A percentile compares a stretch with the other conserved stretches of the same genome.
Conservation (phyloP, 1,140 invertebrate species). For the Thereuonema tuberculata region DNA sequence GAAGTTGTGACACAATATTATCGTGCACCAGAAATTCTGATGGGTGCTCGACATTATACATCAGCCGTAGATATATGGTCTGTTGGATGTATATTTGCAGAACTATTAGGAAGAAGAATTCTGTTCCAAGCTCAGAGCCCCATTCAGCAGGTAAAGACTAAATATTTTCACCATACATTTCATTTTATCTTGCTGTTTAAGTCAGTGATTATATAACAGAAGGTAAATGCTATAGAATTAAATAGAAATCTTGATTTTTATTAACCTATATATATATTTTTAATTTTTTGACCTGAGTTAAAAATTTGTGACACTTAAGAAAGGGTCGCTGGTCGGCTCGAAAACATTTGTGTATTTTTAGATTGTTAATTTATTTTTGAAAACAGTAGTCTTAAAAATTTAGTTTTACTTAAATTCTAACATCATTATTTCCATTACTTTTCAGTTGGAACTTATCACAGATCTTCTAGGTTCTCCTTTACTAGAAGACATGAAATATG, state of each 20-base stretch:
- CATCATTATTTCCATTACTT: constrained; percentile 19
- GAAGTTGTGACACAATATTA: constrained; percentile 99
- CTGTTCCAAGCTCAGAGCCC: constrained; percentile 93
- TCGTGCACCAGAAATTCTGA: constrained; percentile 92
- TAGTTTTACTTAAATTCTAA: neutral
- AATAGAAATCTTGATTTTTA: too few species aligned
- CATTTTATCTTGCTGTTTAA: too few species aligned
- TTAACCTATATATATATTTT: too few species aligned
- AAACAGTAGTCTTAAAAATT: neutral
- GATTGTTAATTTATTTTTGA: too few species aligned
- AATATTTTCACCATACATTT: too few species aligned
- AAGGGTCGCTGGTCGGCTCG: too few species aligned
- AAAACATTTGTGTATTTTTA: too few species aligned
- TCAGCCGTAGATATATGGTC: constrained; percentile 96
- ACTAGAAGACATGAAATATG: constrained; percentile 86
- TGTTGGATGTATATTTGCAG: constrained; percentile 98
- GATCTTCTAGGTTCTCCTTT: constrained; percentile 94
- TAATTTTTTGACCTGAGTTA: too few species aligned
- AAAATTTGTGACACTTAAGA: too few species aligned
- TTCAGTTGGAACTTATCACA: constrained; percentile 87
- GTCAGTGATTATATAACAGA: too few species aligned
- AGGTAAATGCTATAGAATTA: too few species aligned
- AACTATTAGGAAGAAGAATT: constrained; percentile 84
- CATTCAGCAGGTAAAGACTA: constrained; percentile 62
- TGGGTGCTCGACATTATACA: constrained; percentile 96